These are phyloP conservation scores for Proisotoma minuta DNA, from an alignment of 2,888 invertebrate species.

Conservation along the genomic window DNA sequence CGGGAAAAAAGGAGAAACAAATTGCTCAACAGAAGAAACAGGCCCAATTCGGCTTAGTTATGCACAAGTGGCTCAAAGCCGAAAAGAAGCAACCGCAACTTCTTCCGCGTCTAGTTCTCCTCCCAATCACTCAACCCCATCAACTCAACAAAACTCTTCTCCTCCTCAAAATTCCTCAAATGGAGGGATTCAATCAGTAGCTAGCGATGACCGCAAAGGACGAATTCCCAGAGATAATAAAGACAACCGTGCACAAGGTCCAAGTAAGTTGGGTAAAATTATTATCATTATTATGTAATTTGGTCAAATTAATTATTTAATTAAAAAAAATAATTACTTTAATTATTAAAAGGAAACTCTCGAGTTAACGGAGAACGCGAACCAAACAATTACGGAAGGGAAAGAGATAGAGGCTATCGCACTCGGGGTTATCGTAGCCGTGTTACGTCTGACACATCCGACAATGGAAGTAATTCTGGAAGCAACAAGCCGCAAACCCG, in stretches of 20 bases:
- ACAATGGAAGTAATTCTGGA: conserved; percentile 23
- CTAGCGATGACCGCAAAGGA: conserved; percentile 38
- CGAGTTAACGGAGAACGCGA: conserved; percentile 31
- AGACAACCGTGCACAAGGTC: conserved; percentile 35
- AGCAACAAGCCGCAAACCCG: conserved; percentile 17
- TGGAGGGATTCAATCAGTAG: conserved; percentile 9
- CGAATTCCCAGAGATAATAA: conserved; percentile 39
- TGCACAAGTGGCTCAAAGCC: conserved; percentile 61
- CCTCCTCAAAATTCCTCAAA: conserved; percentile 4
- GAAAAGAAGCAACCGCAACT: conserved; percentile 40
- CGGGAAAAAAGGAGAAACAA: conserved; percentile 42
- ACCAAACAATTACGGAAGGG: conserved; percentile 4
- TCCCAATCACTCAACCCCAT: not conserved
- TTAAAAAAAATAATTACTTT: too few species aligned
- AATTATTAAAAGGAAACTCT: conserved; percentile 26
- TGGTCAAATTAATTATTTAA: too few species aligned
- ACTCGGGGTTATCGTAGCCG: conserved; percentile 29
- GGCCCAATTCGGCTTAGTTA: conserved; percentile 56
- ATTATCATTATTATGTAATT: too few species aligned
- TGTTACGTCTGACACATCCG: conserved; percentile 37
- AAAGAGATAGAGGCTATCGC: conserved; percentile 31
- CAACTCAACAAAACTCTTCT: not conserved
- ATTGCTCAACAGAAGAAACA: conserved; percentile 32
- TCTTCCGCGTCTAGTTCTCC: conserved; percentile 8
- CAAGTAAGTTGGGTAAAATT: too few species aligned